A percentile compares a stretch with the other conserved stretches of the same genome.
Evolutionary conservation across 2,113 vertebrate species (phyloP).

Genomic region (Kryptolebias marmoratus): DNA sequence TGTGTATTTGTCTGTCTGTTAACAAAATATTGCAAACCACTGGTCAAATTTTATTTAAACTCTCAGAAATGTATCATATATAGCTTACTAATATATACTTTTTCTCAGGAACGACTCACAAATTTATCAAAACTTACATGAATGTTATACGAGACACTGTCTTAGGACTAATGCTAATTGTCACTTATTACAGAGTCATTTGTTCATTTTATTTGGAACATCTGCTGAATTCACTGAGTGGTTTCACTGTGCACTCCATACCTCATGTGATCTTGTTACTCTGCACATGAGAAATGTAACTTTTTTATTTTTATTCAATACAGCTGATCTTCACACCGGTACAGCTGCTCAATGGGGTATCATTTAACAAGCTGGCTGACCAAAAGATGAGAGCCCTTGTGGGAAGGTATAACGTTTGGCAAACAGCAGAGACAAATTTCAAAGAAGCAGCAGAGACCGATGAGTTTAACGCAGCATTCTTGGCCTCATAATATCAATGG

Average conservation of each 20-base stretch:
- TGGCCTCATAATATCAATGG: slow-evolving; percentile 38
- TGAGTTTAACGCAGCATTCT: slow-evolving; percentile 51
- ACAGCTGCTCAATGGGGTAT: slow-evolving; percentile 33
- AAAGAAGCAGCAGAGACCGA: slow-evolving; percentile 34
- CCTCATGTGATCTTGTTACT: slow-evolving; percentile 11
- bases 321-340: slow-evolving; percentile 22
- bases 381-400: slow-evolving; percentile 48
- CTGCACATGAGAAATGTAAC: slow-evolving; percentile 16
- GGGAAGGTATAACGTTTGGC: slow-evolving; percentile 48
- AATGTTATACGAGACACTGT: too few species aligned
- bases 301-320: slow-evolving; percentile 31
- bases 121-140: too few species aligned
- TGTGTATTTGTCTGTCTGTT: too few species aligned
- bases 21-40: too few species aligned
- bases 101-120: too few species aligned
- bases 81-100: too few species aligned
- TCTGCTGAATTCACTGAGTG: slow-evolving; percentile 6
- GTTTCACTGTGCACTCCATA: slow-evolving; percentile 15
- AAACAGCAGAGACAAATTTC: slow-evolving; percentile 18
- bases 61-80: too few species aligned
- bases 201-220: slow-evolving; percentile 45
- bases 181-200: slow-evolving; percentile 34
- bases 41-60: too few species aligned
- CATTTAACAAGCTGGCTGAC: slow-evolving; percentile 30
- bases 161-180: slow-evolving; percentile 32